Base-by-base conservation (phyloP, 2,888 invertebrate species). In the Hoplodrina ambigua region DNA sequence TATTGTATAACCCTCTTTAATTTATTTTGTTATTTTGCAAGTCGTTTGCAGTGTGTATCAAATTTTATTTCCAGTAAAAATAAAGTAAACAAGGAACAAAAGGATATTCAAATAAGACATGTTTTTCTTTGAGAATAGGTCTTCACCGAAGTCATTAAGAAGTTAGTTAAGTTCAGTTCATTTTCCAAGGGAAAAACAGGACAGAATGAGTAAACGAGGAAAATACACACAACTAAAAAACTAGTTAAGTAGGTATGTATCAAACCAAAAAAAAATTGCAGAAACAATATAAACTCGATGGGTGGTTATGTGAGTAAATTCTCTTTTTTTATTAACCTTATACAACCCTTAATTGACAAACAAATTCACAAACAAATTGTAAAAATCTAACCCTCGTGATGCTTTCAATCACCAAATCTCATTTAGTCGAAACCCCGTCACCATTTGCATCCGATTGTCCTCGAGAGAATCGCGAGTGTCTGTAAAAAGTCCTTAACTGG, bases 401-500 rank as follows among this genome's bases (percentile, higher is more conserved):
- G 50, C 69, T 82, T 85, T 79, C 81, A 84, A 81, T 84, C 82
- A 83, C 81, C 66, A 56, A 72, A 84, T 72, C 81, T 86, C 84
- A 84, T 87, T 88, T 84, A 83, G 77, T 73, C 83, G 86, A 90
- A 89, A 89, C 90, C 89, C 87, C 90, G 88, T 85, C 87, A 87
- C 86, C 83, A 85, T 90, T 89, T 90, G 87, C 89, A 87, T 90
- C 84, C 85, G 87, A 92, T 92, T 90, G 93, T 93, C 88, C 91
- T 92, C 91, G 85, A 92, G 92, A 93, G 92, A 89, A 86, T 64
- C 72, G 62, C 83, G 87, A 93, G 93, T 91, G 92, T 91, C 89
- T 91, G 89, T 91, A 92, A 94, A 94, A 94, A 93, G 92, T 91
- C 88, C 90, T 93, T 75, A 83, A 89, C 84, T 86, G 80, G 86